These are phyloP conservation scores for Himalopsyche anomala DNA, from an alignment of 2,888 invertebrate species.

Conservation along the genomic window DNA sequence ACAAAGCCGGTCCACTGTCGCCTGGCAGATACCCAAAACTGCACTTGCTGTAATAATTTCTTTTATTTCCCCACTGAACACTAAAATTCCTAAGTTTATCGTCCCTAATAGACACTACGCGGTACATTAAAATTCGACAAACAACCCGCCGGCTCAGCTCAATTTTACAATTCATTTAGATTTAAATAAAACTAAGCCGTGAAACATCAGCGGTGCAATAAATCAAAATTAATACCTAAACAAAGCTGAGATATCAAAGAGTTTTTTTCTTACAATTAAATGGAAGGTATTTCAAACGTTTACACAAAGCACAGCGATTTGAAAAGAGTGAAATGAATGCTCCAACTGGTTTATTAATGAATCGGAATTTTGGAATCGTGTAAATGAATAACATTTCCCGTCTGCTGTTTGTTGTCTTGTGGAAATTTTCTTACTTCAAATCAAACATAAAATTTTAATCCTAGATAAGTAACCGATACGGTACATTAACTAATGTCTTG, in stretches of 20 bases:
- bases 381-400: background rate
- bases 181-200: conserved; percentile 33
- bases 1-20: conserved; percentile 29
- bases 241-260: conserved; percentile 28
- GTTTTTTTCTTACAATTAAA: conserved; percentile 28
- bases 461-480: background rate
- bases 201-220: conserved; percentile 18
- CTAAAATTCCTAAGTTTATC: conserved; percentile 36
- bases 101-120: conserved; percentile 35
- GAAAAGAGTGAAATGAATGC: conserved; percentile 16
- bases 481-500: no score
- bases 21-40: conserved; percentile 37
- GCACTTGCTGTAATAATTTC: conserved; percentile 11
- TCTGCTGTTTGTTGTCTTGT: background rate
- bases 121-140: conserved; percentile 37
- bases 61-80: conserved; percentile 3
- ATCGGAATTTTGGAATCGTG: background rate
- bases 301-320: conserved; percentile 18
- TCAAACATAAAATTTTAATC: background rate
- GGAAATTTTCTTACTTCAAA: background rate
- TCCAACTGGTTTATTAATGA: conserved; percentile 22
- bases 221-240: conserved; percentile 34
- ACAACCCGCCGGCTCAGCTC: conserved; percentile 32
- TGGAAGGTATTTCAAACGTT: conserved; percentile 1
- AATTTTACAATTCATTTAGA: conserved; percentile 42